Percentiles rank a stretch among this genome's conserved stretches.
phyloP scores from a whole-genome alignment of 2,797 vertebrate species.

The Euthynnus affinis region DNA sequence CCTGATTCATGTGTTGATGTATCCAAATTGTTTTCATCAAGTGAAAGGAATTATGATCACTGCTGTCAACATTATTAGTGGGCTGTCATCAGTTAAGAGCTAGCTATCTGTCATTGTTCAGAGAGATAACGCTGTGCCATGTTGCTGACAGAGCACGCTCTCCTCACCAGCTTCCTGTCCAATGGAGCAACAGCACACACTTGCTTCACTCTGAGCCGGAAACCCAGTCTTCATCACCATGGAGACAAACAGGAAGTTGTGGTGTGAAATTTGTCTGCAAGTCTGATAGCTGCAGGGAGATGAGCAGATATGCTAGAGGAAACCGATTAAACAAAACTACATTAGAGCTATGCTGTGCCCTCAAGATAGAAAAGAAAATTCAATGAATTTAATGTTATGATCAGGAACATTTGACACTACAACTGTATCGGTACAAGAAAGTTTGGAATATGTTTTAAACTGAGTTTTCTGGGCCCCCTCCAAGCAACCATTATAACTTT shows the following conservation, averaged over 20 bases:
- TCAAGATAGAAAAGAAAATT: neutral
- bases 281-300: constrained; percentile 71
- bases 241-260: constrained; percentile 87
- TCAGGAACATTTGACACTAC: constrained; percentile 9
- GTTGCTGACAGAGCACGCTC: constrained; percentile 76
- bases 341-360: neutral
- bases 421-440: neutral
- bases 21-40: neutral
- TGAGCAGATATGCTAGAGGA: constrained; percentile 48
- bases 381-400: constrained; percentile 9
- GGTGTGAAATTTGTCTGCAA: constrained; percentile 81
- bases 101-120: constrained; percentile 51
- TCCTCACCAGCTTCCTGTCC: constrained; percentile 78
- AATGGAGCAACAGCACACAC: constrained; percentile 66
- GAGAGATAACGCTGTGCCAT: constrained; percentile 59
- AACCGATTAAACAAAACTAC: constrained; percentile 47
- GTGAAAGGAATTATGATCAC: neutral
- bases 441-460: neutral
- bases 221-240: constrained; percentile 81
- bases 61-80: constrained; percentile 10
- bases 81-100: constrained; percentile 22
- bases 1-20: neutral
- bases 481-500: neutral
- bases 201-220: constrained; percentile 77
- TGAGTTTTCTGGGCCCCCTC: neutral